A percentile compares a stretch with the other conserved stretches of the same genome.
These are phyloP conservation scores for Sussaba pulchella DNA, from an alignment of 2,888 invertebrate genomes.

Conservation along the genomic window DNA sequence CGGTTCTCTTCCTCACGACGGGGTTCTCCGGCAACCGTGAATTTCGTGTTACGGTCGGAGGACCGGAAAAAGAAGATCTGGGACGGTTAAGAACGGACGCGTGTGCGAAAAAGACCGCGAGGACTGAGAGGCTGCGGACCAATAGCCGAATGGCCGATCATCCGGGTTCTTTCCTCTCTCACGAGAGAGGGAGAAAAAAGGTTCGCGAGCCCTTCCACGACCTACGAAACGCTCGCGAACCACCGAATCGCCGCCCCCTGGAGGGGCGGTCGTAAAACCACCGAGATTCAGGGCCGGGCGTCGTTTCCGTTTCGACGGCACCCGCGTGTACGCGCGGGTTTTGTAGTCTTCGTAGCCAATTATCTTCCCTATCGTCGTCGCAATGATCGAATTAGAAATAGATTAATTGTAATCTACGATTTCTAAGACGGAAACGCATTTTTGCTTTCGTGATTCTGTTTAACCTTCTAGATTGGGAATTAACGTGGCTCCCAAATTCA, in stretches of 20 bases:
- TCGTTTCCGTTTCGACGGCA: background rate
- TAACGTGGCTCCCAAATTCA: too few species aligned
- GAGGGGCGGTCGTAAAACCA: slow-evolving; percentile 70
- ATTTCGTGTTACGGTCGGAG: slow-evolving; percentile 25
- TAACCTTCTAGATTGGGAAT: too few species aligned
- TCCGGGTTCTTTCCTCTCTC: slow-evolving; percentile 44
- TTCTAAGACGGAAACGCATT: too few species aligned
- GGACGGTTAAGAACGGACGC: slow-evolving; percentile 57
- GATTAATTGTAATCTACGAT: too few species aligned
- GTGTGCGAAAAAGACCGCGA: slow-evolving; percentile 67
- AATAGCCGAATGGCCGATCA: slow-evolving; percentile 57
- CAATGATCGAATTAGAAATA: background rate
- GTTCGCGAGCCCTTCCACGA: slow-evolving; percentile 70
- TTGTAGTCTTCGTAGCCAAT: background rate
- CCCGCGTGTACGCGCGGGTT: background rate
- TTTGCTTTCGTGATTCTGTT: too few species aligned
- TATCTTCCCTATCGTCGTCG: background rate
- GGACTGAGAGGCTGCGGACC: slow-evolving; percentile 75
- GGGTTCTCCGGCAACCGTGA: background rate
- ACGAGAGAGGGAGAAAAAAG: background rate
- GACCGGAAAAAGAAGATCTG: slow-evolving; percentile 72
- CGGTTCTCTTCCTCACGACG: background rate
- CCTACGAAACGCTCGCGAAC: slow-evolving; percentile 74
- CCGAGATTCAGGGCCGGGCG: slow-evolving; percentile 69
- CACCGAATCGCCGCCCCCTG: slow-evolving; percentile 74